Percentiles rank a stretch among this genome's conserved stretches.
These are phyloP conservation scores for Teleopsis dalmanni DNA, from an alignment of 1,140 invertebrate genomes.

Conservation along the genomic window DNA sequence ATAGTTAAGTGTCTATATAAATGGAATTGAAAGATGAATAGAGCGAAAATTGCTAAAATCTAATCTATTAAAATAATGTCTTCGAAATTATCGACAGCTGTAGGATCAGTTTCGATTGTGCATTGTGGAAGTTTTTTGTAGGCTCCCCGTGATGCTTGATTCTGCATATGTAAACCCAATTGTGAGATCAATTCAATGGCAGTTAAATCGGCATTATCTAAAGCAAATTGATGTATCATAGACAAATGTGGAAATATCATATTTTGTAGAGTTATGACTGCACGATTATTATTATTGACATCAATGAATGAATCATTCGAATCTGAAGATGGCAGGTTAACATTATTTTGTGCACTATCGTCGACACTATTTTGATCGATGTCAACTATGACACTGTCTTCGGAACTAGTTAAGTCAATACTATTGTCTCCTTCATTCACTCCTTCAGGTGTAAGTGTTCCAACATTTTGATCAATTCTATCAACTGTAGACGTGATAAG, in stretches of 20 bases:
- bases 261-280: slow-evolving; percentile 24
- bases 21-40: too few relatives aligned
- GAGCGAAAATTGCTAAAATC: too few relatives aligned
- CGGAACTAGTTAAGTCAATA: too few relatives aligned
- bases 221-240: slow-evolving; percentile 36
- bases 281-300: background rate
- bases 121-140: slow-evolving; percentile 23
- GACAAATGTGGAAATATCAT: slow-evolving; percentile 36
- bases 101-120: too few relatives aligned
- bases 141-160: slow-evolving; percentile 28
- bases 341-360: slow-evolving; percentile 24
- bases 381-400: too few relatives aligned
- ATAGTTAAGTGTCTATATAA: too few relatives aligned
- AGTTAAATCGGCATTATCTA: slow-evolving; percentile 35
- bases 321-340: background rate
- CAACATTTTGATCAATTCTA: background rate
- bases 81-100: too few relatives aligned
- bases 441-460: background rate
- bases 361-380: slow-evolving; percentile 14
- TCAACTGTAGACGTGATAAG: slow-evolving; percentile 13
- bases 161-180: slow-evolving; percentile 38
- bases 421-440: background rate
- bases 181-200: slow-evolving; percentile 37
- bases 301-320: background rate
- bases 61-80: slow-evolving; percentile 39